Evolutionary conservation across 2,113 vertebrate species (phyloP), one percentile per base, ranked within the genome.

Genomic region (mouse (Mus musculus)): DNA sequence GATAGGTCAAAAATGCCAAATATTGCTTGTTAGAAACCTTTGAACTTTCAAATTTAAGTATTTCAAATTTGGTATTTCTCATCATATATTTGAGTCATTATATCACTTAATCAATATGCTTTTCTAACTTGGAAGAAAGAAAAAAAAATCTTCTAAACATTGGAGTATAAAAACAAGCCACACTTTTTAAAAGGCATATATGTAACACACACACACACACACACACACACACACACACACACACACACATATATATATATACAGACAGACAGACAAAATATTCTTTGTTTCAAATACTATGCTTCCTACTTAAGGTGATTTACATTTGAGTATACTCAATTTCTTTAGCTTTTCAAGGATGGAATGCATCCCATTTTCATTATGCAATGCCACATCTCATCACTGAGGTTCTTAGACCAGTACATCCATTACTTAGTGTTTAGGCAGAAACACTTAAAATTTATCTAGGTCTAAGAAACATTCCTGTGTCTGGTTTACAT

Each of bases 401-500:
- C 91, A 63, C 92, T 86, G 72, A 98, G 86, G 80, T 98, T 97
- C 93, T 98, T 98, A 98, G 98, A 95, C 81, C 98, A 98, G 97
- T 96, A 91, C 98, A 98, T 97, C 97, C 98, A 97, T 98, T 98
- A 97, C 97, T 98, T 98, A 98, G 97, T 95, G 20, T 95, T 98
- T 98, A 98, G 98, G 97, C 98, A 98, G 96, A 97, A 95, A 96
- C 98, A 96, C 86, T 95, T 98, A 96, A 96, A 97, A 97, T 98
- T 97, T 97, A 97, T 98, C 96, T 96, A 1, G 81, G 98, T 98
- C 98, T 98, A 96, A 49, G 96, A 98, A 97, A 96, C 96, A 96
- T 98, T 87, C 94, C 96, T 98, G 98, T 99, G 98, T 99, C 98
- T 98, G 99, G 99, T 99, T 99, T 99, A 99, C 99, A 99, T 99